These are phyloP conservation scores for Oceanites oceanicus DNA, from an alignment of 2,113 vertebrate species.

Conservation along the genomic window DNA sequence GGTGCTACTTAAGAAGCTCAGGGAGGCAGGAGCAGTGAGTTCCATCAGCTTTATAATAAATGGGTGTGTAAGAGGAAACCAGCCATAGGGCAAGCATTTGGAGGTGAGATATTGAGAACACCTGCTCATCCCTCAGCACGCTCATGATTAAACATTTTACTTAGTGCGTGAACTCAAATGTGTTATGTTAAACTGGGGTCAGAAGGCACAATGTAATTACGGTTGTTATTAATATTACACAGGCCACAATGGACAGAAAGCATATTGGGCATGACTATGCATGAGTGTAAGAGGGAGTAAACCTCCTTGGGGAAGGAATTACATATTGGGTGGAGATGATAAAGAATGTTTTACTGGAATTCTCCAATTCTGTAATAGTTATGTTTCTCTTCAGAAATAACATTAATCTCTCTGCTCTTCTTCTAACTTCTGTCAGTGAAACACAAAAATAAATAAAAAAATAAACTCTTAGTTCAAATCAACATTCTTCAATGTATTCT, in stretches of 20 bases:
- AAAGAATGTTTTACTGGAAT: slow-evolving; percentile 3
- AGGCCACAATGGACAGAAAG: not conserved
- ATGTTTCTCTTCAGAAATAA: not conserved
- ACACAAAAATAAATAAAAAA: not conserved
- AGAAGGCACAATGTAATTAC: slow-evolving; percentile 46
- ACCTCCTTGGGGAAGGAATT: not conserved
- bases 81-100: slow-evolving; percentile 53
- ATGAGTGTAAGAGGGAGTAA: not conserved
- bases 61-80: slow-evolving; percentile 29
- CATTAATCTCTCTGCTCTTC: not conserved
- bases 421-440: not conserved
- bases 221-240: slow-evolving; percentile 32
- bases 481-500: not conserved
- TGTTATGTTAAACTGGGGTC: slow-evolving; percentile 45
- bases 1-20: slow-evolving; percentile 52
- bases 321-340: not conserved
- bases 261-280: not conserved
- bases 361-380: not conserved
- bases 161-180: slow-evolving; percentile 11
- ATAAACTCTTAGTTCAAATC: not conserved
- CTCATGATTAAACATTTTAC: slow-evolving; percentile 34
- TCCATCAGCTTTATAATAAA: slow-evolving; percentile 48
- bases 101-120: slow-evolving; percentile 46
- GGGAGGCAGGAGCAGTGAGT: not conserved
- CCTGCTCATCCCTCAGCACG: slow-evolving; percentile 35